These are phyloP conservation scores for Troides oblongomaculatus DNA, from an alignment of 2,888 invertebrate species.

Conservation along the genomic window DNA sequence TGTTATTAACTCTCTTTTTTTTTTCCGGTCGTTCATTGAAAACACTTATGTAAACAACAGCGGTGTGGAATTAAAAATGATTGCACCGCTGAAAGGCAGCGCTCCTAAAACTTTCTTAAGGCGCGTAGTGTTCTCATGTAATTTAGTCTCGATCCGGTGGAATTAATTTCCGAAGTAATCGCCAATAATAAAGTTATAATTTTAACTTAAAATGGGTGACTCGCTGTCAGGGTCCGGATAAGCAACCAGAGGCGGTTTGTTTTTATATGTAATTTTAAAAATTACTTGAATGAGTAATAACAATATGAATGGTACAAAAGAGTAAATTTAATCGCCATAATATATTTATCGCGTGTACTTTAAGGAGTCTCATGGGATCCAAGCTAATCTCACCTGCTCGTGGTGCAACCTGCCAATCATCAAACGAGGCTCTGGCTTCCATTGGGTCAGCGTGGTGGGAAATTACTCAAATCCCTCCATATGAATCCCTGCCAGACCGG, in stretches of 20 bases:
- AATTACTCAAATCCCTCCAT: too few relatives aligned
- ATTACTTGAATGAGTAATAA: background rate
- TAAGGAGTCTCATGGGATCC: too few relatives aligned
- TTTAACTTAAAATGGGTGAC: slow-evolving; percentile 67
- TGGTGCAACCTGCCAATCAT: too few relatives aligned
- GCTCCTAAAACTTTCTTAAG: slow-evolving; percentile 31
- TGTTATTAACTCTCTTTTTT: slow-evolving; percentile 13
- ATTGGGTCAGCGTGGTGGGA: too few relatives aligned
- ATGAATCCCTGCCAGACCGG: too few relatives aligned
- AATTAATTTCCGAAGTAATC: slow-evolving; percentile 76
- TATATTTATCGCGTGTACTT: too few relatives aligned
- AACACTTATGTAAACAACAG: slow-evolving; percentile 28
- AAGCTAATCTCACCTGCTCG: too few relatives aligned
- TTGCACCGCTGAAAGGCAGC: slow-evolving; percentile 13
- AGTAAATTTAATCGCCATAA: background rate
- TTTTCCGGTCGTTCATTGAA: slow-evolving; percentile 17
- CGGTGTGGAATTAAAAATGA: slow-evolving; percentile 25
- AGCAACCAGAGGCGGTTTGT: slow-evolving; percentile 50
- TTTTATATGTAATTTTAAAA: background rate
- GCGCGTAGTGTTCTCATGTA: slow-evolving; percentile 51
- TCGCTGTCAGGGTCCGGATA: slow-evolving; percentile 53
- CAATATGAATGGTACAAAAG: background rate
- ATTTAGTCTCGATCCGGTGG: slow-evolving; percentile 71
- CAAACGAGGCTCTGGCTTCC: too few relatives aligned
- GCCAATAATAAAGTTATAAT: slow-evolving; percentile 77